phyloP scores from a whole-genome alignment of 2,113 vertebrate species.

The Pomatostomus ruficeps region DNA sequence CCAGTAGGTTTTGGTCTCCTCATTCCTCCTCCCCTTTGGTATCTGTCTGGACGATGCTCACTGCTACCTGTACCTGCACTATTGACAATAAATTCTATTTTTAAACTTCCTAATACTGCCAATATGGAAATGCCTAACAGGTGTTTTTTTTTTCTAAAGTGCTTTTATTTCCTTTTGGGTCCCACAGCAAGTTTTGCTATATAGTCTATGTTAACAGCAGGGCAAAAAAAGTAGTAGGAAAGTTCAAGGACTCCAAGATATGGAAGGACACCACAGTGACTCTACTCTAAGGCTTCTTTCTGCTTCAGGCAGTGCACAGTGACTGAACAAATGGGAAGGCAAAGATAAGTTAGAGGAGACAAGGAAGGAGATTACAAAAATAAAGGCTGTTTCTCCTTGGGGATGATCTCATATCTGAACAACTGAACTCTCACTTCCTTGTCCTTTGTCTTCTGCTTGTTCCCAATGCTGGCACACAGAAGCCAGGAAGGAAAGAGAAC shows the following conservation, averaged over 20 bases:
- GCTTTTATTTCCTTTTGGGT: background rate
- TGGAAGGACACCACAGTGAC: background rate
- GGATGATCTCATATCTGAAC: background rate
- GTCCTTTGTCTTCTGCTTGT: background rate
- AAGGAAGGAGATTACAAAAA: constrained; percentile 9
- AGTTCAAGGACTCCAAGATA: background rate
- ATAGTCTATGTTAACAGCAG: background rate
- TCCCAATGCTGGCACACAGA: background rate
- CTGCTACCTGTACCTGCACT: background rate
- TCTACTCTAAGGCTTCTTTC: background rate
- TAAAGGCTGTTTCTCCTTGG: background rate
- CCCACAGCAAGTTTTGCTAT: background rate
- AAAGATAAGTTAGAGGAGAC: background rate
- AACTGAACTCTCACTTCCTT: constrained; percentile 24
- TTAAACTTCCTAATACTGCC: background rate
- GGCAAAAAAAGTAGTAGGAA: background rate
- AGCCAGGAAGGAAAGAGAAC: constrained; percentile 1
- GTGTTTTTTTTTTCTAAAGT: background rate
- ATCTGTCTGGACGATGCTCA: background rate
- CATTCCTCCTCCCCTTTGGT: background rate
- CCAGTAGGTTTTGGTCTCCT: background rate
- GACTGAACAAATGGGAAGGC: background rate
- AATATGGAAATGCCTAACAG: background rate
- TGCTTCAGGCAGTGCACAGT: background rate
- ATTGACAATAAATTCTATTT: background rate